Base-by-base conservation (phyloP, 2,113 vertebrate species). In the Cnemophilus loriae region DNA sequence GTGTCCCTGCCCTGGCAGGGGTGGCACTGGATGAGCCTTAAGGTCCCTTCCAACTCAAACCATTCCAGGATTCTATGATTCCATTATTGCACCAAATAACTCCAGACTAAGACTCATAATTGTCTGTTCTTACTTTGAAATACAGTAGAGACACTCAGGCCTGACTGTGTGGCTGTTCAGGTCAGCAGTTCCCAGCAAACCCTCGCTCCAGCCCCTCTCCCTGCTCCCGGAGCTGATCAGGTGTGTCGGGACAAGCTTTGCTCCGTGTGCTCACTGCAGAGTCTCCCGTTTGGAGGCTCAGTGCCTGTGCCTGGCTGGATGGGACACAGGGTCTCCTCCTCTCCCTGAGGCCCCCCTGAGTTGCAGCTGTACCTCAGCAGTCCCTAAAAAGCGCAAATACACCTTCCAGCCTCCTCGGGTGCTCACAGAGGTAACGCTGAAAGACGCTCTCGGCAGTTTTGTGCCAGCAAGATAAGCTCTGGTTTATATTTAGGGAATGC, bases 261-360 rank as follows among this genome's bases (percentile, higher is more conserved):
- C 79, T 39, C 71, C 1, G 0, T 3, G 60, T 1, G 41, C 85
- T 32, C 9, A 1, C 0, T 0, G 81, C 65, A 41, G 47, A 80
- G 47, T 9, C 21, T 47, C 57, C 42, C 28, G 57, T 24, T 2
- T 6, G n/a, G 52, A 57, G 22, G 39, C 50, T 35, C 56, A 0
- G 8, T 13, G 44, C 61, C 27, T 20, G 32, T 11, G 57, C 13
- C 49, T 23, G 73, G 60, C 47, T 26, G 37, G 46, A 4, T 12
- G 16, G 85, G 77, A 42, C 64, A 32, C 42, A 20, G 56, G 21
- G 16, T 10, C 17, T 33, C 13, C 42, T 74, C 47, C 69, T 21
- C 28, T 18, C 20, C 46, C 88, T 6, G 26, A 59, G 33, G 10
- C 65, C 26, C 59, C 69, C 67, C 75, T 27, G 70, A 6, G 47